Base-by-base conservation (phyloP, 2,888 invertebrate genomes). In the Ophion slaviceki region DNA sequence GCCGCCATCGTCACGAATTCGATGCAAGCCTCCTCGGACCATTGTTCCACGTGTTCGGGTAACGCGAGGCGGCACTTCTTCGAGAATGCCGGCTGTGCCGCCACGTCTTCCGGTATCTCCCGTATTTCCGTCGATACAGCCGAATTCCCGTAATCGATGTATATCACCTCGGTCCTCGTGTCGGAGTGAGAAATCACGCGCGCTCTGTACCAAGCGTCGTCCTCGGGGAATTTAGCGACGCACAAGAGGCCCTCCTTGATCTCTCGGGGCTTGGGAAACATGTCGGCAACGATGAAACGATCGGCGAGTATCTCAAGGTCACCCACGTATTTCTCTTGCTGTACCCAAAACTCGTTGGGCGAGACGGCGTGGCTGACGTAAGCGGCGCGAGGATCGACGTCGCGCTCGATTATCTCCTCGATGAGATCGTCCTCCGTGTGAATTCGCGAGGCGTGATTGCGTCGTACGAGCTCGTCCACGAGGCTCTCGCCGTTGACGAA, bases 261-360 rank as follows among this genome's bases (percentile, higher is more conserved):
- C 85, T 96, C 95, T 0, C 95, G 91, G 1, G 95, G 87, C 53
- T 94, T 93, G 0, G 95, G 94, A 83, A 96, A 96, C 76, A 94
- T 94, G 1, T 95, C 94, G 6, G 95, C 95, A n/a, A 94, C 92
- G 7, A 94, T 92, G 86, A 97, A 93, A 87, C 94, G 95, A 66
- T 96, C 95, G 0, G 95, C 95, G n/a, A 97, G 95, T 90, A 95
- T 95, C 90, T 96, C 96, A 8, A 96, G 92, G 85, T 95, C 95
- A 1, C 95, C 91, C 0, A 95, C 93, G 17, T 95, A 94, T n/a
- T 96, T 95, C 89, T 97, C 97, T 86, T 96, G 93, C 88, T 97
- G 97, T 8, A 97, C 95, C 94, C 97, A 97, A 92, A 97, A 97
- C 87, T 97, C 96, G 36, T 95, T 95, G 0, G 96, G 95, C 0